Evolutionary conservation across 2,888 invertebrate species (phyloP).

Genomic region (Doris montereyensis): DNA sequence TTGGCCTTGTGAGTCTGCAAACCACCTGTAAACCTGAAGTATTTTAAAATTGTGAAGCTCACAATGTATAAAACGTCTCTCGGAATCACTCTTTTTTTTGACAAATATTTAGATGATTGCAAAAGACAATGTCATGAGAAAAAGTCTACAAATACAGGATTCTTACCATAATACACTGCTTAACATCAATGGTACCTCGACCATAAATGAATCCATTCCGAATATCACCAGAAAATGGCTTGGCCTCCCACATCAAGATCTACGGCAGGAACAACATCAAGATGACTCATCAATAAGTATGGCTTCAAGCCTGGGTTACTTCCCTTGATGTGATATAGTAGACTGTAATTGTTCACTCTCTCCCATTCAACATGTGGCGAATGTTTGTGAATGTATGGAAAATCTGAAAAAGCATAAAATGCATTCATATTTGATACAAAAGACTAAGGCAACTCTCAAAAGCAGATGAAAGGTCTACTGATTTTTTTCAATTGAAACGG

Average conservation of each 20-base stretch:
- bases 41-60: too few relatives aligned
- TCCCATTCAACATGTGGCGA: constrained; percentile 61
- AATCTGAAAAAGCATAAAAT: constrained; percentile 1
- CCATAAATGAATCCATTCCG: constrained; percentile 75
- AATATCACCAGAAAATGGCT: constrained; percentile 74
- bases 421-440: too few relatives aligned
- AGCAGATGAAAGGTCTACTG: too few relatives aligned
- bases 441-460: too few relatives aligned
- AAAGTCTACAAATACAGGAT: too few relatives aligned
- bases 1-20: too few relatives aligned
- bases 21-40: too few relatives aligned
- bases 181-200: constrained; percentile 75
- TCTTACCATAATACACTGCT: constrained; percentile 74
- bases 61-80: too few relatives aligned
- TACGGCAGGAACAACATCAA: constrained; percentile 76
- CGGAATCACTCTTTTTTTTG: too few relatives aligned
- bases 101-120: too few relatives aligned
- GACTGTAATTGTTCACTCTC: constrained; percentile 71
- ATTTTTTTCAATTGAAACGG: too few relatives aligned
- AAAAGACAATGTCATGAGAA: too few relatives aligned
- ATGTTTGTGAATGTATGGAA: constrained; percentile 17
- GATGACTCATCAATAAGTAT: constrained; percentile 74
- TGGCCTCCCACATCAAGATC: constrained; percentile 63
- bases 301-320: constrained; percentile 69
- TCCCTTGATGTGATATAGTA: constrained; percentile 74